Conservation (phyloP, 1,140 invertebrate species). For the Drosophila suzukii region DNA sequence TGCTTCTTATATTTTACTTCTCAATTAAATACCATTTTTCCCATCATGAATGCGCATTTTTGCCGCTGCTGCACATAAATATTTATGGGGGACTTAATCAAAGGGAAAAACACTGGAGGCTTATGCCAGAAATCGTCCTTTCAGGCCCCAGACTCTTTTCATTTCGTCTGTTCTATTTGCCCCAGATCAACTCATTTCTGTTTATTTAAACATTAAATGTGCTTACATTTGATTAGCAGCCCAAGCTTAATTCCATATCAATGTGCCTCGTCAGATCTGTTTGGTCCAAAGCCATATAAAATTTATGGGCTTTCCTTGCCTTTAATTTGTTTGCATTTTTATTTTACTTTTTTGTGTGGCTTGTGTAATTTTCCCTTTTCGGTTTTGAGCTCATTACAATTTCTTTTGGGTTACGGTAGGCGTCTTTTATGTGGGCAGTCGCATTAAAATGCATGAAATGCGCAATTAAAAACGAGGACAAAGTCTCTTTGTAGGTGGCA, state of each 20-base stretch:
- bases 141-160: slow-evolving; percentile 18
- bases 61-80: slow-evolving; percentile 54
- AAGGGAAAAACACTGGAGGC: slow-evolving; percentile 19
- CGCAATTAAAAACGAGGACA: slow-evolving; percentile 34
- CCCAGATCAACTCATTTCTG: slow-evolving; percentile 45
- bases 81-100: slow-evolving; percentile 75
- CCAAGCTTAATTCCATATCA: slow-evolving; percentile 68
- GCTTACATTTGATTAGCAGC: slow-evolving; percentile 76
- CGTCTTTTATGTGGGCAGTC: slow-evolving; percentile 60
- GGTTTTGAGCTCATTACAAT: slow-evolving; percentile 42
- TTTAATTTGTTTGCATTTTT: slow-evolving; percentile 51
- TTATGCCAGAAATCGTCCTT: slow-evolving; percentile 17
- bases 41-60: slow-evolving; percentile 45
- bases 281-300: slow-evolving; percentile 33
- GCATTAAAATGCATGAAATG: slow-evolving; percentile 64
- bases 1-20: slow-evolving; percentile 50
- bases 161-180: slow-evolving; percentile 46
- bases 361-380: slow-evolving; percentile 27
- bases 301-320: slow-evolving; percentile 55
- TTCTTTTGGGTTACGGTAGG: slow-evolving; percentile 11
- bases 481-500: slow-evolving; percentile 44
- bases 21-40: slow-evolving; percentile 71
- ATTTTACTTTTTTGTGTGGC: slow-evolving; percentile 18
- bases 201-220: slow-evolving; percentile 78
- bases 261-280: slow-evolving; percentile 21